phyloP scores from a whole-genome alignment of 2,888 invertebrate genomes.

The Trissoscelio sp. region DNA sequence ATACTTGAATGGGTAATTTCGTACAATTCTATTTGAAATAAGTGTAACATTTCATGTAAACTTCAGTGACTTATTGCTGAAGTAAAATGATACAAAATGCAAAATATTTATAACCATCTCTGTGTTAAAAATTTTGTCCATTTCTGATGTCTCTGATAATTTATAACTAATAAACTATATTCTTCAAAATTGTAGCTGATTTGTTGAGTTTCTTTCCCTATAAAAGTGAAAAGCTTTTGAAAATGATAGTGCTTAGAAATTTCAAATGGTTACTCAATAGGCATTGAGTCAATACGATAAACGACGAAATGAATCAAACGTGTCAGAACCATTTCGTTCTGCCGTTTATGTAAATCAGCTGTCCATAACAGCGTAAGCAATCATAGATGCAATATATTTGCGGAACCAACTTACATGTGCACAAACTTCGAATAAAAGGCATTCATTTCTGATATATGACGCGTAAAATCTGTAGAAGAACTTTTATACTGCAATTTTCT shows the following conservation, averaged over 20 bases:
- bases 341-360: slow-evolving; percentile 35
- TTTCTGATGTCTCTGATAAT: too few relatives aligned
- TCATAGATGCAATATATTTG: slow-evolving; percentile 27
- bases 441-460: slow-evolving; percentile 1
- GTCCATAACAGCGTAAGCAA: slow-evolving; percentile 26
- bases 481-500: background rate
- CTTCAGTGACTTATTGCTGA: too few relatives aligned
- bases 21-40: background rate
- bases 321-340: slow-evolving; percentile 22
- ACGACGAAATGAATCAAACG: slow-evolving; percentile 29
- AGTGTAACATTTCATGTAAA: background rate
- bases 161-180: too few relatives aligned
- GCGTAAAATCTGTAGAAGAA: background rate
- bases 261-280: slow-evolving; percentile 29
- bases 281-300: too few relatives aligned
- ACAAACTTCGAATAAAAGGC: background rate
- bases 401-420: slow-evolving; percentile 1
- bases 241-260: slow-evolving; percentile 17
- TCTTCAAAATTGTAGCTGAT: too few relatives aligned
- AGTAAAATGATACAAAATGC: too few relatives aligned
- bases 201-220: too few relatives aligned
- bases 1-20: too few relatives aligned
- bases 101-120: too few relatives aligned
- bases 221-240: too few relatives aligned
- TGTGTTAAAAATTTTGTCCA: too few relatives aligned